These are phyloP conservation scores for Camponotus vicinus DNA, from an alignment of 1,140 invertebrate species.

Conservation along the genomic window DNA sequence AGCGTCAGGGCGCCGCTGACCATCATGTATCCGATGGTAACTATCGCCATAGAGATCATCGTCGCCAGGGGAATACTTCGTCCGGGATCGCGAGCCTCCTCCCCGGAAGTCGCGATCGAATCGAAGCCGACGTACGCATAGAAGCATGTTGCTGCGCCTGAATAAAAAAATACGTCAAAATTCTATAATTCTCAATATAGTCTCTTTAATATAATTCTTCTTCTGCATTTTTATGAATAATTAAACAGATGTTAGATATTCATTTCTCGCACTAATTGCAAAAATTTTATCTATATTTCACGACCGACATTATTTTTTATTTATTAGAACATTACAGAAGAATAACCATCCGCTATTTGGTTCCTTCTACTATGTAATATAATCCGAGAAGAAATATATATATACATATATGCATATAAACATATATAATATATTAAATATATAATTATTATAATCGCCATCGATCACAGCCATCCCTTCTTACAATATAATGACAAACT, in stretches of 20 bases:
- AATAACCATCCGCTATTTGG: no score
- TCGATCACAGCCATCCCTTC: no score
- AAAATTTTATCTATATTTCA: background rate
- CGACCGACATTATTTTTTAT: background rate
- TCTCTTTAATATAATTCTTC: background rate
- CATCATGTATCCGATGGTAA: conserved; percentile 93
- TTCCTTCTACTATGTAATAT: no score
- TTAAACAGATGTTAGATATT: background rate
- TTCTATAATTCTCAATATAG: background rate
- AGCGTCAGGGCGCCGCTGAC: conserved; percentile 94
- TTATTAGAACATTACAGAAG: background rate
- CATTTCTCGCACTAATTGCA: background rate
- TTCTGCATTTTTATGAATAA: background rate
- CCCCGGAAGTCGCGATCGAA: conserved; percentile 94
- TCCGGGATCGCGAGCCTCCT: conserved; percentile 93
- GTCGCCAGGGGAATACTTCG: conserved; percentile 94
- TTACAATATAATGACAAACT: no score
- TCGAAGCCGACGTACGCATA: conserved; percentile 96
- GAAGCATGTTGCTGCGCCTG: conserved; percentile 95
- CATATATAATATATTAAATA: no score
- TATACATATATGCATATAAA: no score
- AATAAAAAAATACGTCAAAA: background rate
- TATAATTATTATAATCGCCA: no score
- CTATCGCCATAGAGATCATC: conserved; percentile 92
- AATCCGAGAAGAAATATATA: no score